These are phyloP conservation scores for Thysanoteuthis rhombus DNA, from an alignment of 2,888 invertebrate species.

Conservation along the genomic window DNA sequence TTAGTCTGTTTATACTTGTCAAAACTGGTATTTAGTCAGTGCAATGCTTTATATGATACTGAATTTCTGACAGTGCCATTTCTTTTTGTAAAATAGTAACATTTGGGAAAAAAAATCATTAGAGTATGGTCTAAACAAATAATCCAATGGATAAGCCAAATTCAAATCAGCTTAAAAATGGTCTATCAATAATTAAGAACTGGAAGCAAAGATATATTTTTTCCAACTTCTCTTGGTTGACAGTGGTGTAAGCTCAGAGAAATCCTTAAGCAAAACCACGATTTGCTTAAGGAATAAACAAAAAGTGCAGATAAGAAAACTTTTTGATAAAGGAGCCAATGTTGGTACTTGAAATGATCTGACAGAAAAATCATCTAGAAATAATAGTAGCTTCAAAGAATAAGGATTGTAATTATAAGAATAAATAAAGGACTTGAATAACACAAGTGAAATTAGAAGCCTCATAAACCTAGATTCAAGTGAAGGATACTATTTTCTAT, in stretches of 20 bases:
- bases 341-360: neutral
- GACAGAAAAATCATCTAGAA: neutral
- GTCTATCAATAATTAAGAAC: neutral
- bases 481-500: neutral
- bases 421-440: neutral
- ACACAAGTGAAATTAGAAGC: neutral
- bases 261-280: neutral
- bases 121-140: neutral
- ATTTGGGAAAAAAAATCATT: neutral
- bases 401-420: neutral
- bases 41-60: too few relatives aligned
- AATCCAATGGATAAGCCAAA: neutral
- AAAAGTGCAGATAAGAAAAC: neutral
- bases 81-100: neutral
- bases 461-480: neutral
- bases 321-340: neutral
- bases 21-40: too few relatives aligned
- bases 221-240: too few relatives aligned
- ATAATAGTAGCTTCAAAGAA: neutral
- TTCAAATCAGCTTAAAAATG: neutral
- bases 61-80: neutral
- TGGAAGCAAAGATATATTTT: too few relatives aligned
- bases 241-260: neutral
- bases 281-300: neutral
- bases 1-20: too few relatives aligned